Conservation (phyloP, 2,113 vertebrate species). For the Otocyon megalotis region DNA sequence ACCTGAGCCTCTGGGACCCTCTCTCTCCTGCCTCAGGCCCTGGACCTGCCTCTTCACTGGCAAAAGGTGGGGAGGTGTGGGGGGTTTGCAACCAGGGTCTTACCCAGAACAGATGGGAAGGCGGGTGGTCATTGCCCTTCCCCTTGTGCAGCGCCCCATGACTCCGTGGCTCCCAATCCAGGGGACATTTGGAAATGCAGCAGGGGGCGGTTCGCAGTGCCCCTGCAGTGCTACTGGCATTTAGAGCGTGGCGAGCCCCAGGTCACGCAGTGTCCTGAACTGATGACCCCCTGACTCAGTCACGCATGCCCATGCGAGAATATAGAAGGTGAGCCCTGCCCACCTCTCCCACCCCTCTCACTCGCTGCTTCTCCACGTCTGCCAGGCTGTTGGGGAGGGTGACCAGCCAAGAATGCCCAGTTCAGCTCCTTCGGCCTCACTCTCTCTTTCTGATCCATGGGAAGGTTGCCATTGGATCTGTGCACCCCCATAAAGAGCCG, state of each 20-base stretch:
- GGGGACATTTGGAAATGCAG: not conserved
- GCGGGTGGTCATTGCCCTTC: accelerated
- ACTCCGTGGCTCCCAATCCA: not conserved
- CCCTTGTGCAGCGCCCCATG: not conserved
- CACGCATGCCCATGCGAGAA: too few relatives aligned
- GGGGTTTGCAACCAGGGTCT: not conserved
- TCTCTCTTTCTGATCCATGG: not conserved
- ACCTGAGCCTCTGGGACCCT: not conserved
- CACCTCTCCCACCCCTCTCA: not conserved
- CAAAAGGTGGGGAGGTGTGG: not conserved
- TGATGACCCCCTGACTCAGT: accelerated
- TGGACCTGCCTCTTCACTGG: not conserved
- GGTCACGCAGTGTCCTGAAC: accelerated
- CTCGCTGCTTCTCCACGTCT: not conserved
- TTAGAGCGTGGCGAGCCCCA: too few relatives aligned
- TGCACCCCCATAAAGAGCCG: too few relatives aligned
- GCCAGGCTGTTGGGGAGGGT: too few relatives aligned
- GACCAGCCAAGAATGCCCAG: accelerated
- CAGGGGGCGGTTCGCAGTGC: too few relatives aligned
- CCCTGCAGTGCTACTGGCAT: not conserved
- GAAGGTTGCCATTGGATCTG: not conserved
- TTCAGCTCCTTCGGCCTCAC: not conserved
- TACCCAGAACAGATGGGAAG: not conserved
- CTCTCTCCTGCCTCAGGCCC: not conserved
- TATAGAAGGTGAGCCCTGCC: not conserved